phyloP scores from a whole-genome alignment of 1,140 invertebrate genomes.

The Micrasema minimum region DNA sequence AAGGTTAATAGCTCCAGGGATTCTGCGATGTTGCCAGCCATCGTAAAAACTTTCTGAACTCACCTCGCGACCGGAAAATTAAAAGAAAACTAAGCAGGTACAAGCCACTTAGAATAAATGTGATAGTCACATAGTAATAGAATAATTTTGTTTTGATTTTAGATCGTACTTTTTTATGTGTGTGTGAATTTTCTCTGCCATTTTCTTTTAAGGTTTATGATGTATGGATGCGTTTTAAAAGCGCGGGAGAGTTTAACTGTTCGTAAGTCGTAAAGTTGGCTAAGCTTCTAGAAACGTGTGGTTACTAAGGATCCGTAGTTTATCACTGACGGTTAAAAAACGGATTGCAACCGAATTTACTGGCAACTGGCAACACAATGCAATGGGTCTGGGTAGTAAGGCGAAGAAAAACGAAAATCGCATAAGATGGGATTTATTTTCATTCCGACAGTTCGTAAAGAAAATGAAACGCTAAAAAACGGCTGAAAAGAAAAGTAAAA shows the following conservation, averaged over 20 bases:
- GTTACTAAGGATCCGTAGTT: conserved; percentile 14
- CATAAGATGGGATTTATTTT: too few relatives aligned
- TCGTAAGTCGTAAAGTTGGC: conserved; percentile 20
- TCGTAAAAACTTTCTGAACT: conserved; percentile 31
- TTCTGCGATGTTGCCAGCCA: conserved; percentile 16
- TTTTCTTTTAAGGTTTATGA: conserved; percentile 17
- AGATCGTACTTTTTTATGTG: too few relatives aligned
- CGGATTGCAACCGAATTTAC: conserved; percentile 28
- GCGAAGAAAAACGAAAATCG: too few relatives aligned
- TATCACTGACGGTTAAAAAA: conserved; percentile 31
- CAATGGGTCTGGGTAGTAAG: not conserved
- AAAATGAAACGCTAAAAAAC: too few relatives aligned
- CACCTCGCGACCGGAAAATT: too few relatives aligned
- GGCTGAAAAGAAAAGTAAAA: too few relatives aligned
- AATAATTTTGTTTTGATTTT: too few relatives aligned
- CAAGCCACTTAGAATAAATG: too few relatives aligned
- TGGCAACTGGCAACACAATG: conserved; percentile 15
- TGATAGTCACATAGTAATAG: too few relatives aligned
- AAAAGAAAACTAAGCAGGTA: too few relatives aligned
- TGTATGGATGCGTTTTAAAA: conserved; percentile 27
- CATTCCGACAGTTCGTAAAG: too few relatives aligned
- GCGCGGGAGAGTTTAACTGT: conserved; percentile 8
- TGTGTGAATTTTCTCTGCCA: too few relatives aligned
- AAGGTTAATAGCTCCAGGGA: conserved; percentile 32
- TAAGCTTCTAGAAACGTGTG: conserved; percentile 16